Conservation (phyloP, 2,888 invertebrate genomes). For the Eristalis arbustorum region DNA sequence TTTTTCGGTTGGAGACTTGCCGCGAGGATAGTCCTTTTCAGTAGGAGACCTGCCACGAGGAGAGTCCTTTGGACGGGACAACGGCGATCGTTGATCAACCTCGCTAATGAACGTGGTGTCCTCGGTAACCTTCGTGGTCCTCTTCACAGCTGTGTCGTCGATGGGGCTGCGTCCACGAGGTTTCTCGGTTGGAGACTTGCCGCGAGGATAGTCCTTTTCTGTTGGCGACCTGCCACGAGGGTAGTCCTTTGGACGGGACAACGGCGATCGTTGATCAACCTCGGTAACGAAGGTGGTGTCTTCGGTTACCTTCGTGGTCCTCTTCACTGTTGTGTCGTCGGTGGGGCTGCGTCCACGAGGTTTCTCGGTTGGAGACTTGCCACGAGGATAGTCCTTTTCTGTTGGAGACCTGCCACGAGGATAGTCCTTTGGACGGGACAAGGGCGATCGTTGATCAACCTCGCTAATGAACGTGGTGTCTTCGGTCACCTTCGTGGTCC, state of each 20-base stretch:
- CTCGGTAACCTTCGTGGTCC: neutral
- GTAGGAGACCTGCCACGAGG: constrained; percentile 16
- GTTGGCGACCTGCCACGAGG: constrained; percentile 29
- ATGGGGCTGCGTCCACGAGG: constrained; percentile 7
- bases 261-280: neutral
- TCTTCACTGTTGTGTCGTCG: constrained; percentile 10
- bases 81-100: neutral
- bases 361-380: constrained; percentile 17
- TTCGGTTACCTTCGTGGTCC: neutral
- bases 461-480: neutral
- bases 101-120: neutral
- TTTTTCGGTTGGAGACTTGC: neutral
- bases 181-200: constrained; percentile 28
- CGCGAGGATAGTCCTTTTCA: neutral
- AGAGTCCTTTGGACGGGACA: neutral
- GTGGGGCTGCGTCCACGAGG: neutral
- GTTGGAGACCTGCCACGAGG: constrained; percentile 39
- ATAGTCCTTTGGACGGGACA: constrained; percentile 4
- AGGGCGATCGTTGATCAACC: neutral
- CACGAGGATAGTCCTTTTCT: too few relatives aligned
- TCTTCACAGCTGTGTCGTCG: neutral
- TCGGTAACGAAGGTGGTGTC: neutral
- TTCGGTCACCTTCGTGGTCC: neutral
- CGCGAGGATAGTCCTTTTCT: constrained; percentile 10
- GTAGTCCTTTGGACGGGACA: neutral